Conservation (phyloP, 2,113 vertebrate species). For the Helogale parvula region DNA sequence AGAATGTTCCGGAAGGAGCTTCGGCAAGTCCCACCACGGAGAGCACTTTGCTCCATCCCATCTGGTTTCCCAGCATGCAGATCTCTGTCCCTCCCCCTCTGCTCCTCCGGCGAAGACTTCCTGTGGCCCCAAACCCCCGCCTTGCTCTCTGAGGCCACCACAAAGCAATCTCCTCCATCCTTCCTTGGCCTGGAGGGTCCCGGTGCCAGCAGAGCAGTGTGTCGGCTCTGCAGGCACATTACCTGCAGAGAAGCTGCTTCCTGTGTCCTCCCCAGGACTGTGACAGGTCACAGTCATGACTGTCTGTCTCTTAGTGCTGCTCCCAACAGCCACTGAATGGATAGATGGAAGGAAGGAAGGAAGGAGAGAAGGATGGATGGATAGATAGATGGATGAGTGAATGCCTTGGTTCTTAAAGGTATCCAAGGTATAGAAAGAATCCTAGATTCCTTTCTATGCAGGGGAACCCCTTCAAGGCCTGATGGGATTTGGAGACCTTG, state of each 20-base stretch:
- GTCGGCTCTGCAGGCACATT: fast-evolving
- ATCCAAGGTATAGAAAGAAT: background rate
- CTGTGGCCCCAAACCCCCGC: background rate
- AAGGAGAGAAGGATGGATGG: too few relatives aligned
- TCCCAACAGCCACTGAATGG: background rate
- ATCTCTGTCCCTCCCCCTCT: background rate
- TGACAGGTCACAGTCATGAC: fast-evolving
- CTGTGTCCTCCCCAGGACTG: background rate
- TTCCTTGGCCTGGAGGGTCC: background rate
- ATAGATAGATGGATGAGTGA: background rate
- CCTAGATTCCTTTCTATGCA: background rate
- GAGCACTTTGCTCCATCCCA: too few relatives aligned
- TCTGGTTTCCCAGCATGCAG: too few relatives aligned
- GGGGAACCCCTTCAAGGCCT: background rate
- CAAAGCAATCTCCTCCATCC: background rate
- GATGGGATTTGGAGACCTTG: background rate
- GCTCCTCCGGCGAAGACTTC: background rate
- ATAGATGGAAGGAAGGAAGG: too few relatives aligned
- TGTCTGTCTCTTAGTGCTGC: background rate
- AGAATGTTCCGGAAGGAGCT: background rate
- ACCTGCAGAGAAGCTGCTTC: background rate
- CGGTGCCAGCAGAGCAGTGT: fast-evolving
- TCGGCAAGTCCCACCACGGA: fast-evolving
- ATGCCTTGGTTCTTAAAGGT: background rate
- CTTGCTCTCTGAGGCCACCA: background rate